These are phyloP conservation scores for Trichogramma evanescens DNA, from an alignment of 2,888 invertebrate genomes.

Conservation along the genomic window DNA sequence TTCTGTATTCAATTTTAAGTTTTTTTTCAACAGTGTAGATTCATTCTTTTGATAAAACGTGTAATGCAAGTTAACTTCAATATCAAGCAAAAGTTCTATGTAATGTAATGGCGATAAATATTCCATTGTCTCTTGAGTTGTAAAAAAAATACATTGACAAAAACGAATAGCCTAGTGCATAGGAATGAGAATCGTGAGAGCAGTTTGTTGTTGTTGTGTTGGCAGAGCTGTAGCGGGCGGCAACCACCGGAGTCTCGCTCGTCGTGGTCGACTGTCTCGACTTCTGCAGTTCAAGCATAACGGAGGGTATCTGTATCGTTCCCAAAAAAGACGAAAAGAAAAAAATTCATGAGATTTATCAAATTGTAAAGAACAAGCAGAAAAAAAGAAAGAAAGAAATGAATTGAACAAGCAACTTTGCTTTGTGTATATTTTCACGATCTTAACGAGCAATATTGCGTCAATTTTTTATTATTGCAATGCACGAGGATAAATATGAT, in stretches of 20 bases:
- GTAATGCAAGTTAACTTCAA: no score
- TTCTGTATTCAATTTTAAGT: no score
- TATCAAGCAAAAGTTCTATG: no score
- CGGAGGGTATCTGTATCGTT: conserved; percentile 71
- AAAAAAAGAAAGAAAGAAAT: background rate
- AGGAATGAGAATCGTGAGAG: conserved; percentile 47
- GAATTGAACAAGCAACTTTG: background rate
- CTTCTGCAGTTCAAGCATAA: conserved; percentile 84
- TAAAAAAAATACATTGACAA: conserved; percentile 6
- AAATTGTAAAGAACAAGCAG: background rate
- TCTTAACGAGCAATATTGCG: background rate
- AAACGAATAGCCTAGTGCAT: conserved; percentile 25
- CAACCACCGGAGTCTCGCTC: conserved; percentile 70
- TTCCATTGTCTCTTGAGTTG: conserved; percentile 40
- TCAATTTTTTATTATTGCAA: background rate
- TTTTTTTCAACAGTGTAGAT: no score
- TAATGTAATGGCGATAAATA: background rate
- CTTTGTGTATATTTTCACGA: background rate
- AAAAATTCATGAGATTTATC: conserved; percentile 15
- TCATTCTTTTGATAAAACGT: no score
- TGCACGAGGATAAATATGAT: no score
- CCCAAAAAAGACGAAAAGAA: conserved; percentile 28
- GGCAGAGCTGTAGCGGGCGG: conserved; percentile 60
- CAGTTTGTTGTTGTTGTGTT: conserved; percentile 47
- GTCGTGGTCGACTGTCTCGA: conserved; percentile 83